Base-by-base conservation (phyloP, 2,888 invertebrate genomes). In the Heliconius sara region DNA sequence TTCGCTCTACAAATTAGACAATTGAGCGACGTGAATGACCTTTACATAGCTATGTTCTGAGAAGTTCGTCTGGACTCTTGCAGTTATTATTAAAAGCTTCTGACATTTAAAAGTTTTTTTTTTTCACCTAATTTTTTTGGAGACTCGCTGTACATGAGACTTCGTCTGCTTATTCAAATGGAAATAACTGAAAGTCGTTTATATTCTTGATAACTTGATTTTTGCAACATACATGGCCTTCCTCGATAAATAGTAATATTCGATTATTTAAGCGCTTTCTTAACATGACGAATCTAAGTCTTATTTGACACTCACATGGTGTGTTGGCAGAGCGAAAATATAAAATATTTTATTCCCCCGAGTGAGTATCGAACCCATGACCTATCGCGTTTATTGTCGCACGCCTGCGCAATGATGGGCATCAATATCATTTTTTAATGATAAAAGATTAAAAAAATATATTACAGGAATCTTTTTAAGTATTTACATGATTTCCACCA, bases 11-110 rank as follows among this genome's bases (percentile, higher is more conserved):
- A 85, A 87, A 84, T 86, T 86, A 82, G 83, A 84, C 86, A 89
- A 88, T 89, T 88, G 87, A 80, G 30, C 71, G 82, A 83, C 80
- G 87, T 87, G 85, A 88, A 87, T 84, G 88, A 85, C 86, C 88
- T 85, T 84, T 80, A 76, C 74, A 78, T 81, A 80, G 74, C 78
- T 57, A 65, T 52, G 39, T 80, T 71, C 74, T 66, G 57, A 76
- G 78, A 76, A 80, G 71, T 76, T 73, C 65, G 80, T 81, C 81
- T 77, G 73, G 47, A 66, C 6, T 66, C 22, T 63, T 60, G 43
- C 13, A 68, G 63, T 65, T 16, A 34, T 76, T 57, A 72, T 72
- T 75, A 75, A 75, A 75, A 75, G 75, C 65, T 74, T 60, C 39
- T 75, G 75, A 39, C 43, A 65, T 75, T 75, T 47, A 27, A 75